Percentiles rank a stretch among this genome's conserved stretches.
Evolutionary conservation across 2,797 vertebrate genomes (phyloP).

Genomic region (Todus mexicanus): DNA sequence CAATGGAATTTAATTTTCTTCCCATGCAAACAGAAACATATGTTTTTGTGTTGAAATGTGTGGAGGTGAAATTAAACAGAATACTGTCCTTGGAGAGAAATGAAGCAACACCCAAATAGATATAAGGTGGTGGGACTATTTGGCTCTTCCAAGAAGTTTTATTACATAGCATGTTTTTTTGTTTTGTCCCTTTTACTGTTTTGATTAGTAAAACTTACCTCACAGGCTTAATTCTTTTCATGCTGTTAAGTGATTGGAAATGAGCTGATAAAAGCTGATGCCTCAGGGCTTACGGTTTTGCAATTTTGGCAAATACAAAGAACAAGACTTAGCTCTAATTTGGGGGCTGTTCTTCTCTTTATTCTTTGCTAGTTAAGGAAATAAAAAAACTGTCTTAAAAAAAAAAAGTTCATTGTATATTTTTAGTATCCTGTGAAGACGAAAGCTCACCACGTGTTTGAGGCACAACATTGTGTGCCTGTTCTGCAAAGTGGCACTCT

Average conservation of each 20-base stretch:
- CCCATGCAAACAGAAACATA: slow-evolving; percentile 26
- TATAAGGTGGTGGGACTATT: not conserved
- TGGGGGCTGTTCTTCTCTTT: not conserved
- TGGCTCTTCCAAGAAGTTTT: not conserved
- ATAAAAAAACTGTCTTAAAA: not conserved
- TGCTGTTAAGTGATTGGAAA: not conserved
- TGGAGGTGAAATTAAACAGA: slow-evolving; percentile 35
- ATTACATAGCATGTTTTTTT: not conserved
- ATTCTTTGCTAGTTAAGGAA: not conserved
- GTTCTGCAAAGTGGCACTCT: not conserved
- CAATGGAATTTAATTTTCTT: slow-evolving; percentile 43
- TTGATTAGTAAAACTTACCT: not conserved
- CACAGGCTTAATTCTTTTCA: not conserved
- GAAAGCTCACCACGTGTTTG: not conserved
- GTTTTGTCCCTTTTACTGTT: not conserved
- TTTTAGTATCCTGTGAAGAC: not conserved
- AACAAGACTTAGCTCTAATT: slow-evolving; percentile 13
- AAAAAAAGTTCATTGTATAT: not conserved
- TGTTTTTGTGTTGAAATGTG: slow-evolving; percentile 17
- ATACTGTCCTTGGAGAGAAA: not conserved
- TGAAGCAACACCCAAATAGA: not conserved
- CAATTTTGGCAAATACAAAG: not conserved
- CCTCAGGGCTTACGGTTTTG: not conserved
- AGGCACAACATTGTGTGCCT: not conserved
- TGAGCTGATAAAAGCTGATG: not conserved